Percentiles rank a stretch among this genome's conserved stretches.
Evolutionary conservation across 2,797 vertebrate genomes (phyloP).

Genomic region (Aulostomus chinensis): DNA sequence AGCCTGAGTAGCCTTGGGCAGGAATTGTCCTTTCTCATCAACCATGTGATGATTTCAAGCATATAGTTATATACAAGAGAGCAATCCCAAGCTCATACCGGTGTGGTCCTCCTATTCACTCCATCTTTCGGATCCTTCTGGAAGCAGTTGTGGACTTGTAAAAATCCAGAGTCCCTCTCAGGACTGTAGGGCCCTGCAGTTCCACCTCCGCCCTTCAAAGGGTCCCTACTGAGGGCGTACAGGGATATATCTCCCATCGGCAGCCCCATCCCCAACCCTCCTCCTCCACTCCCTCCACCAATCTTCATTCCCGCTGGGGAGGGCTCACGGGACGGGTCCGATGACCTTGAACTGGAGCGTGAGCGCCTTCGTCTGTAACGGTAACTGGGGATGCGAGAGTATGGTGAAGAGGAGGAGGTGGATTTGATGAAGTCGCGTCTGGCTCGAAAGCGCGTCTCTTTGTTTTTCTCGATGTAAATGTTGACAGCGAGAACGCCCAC

Average conservation of each 20-base stretch:
- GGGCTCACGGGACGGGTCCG: constrained; percentile 88
- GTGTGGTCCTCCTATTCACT: constrained; percentile 91
- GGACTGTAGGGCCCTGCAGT: constrained; percentile 86
- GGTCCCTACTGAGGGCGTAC: constrained; percentile 90
- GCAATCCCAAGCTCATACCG: constrained; percentile 79
- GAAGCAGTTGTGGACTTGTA: constrained; percentile 95
- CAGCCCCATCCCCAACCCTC: constrained; percentile 70
- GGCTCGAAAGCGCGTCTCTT: constrained; percentile 87
- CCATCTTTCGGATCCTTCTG: constrained; percentile 92
- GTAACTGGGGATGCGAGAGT: constrained; percentile 93
- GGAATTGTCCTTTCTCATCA: constrained; percentile 29
- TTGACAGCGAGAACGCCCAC: constrained; percentile 94
- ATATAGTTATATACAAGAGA: constrained; percentile 11
- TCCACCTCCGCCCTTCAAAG: constrained; percentile 79
- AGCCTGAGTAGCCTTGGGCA: constrained; percentile 16
- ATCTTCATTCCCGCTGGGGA: constrained; percentile 89
- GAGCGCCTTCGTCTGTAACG: constrained; percentile 88
- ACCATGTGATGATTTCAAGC: too few species aligned
- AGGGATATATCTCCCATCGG: constrained; percentile 93
- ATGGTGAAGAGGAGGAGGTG: constrained; percentile 85
- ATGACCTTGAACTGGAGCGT: constrained; percentile 90
- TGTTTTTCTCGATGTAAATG: constrained; percentile 97
- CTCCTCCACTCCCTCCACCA: constrained; percentile 47
- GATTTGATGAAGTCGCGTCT: constrained; percentile 87
- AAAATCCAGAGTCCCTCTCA: constrained; percentile 88